Conservation (phyloP, 92 coral and sea anemone genomes). For the Meandrina meandrites region DNA sequence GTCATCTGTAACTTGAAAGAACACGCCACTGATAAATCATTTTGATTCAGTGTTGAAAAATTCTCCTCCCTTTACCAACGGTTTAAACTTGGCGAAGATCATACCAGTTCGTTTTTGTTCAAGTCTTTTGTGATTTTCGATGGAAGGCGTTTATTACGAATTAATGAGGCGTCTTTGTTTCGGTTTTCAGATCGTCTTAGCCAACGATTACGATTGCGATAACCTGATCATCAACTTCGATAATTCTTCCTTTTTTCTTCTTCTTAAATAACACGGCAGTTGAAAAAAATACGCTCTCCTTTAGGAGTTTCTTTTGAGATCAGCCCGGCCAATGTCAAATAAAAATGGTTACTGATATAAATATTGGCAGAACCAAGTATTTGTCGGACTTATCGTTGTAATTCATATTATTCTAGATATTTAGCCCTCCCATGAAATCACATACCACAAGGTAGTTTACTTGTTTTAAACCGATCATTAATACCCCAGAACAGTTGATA, state of each 20-base stretch:
- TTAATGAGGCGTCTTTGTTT: slow-evolving; percentile 33
- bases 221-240: not conserved
- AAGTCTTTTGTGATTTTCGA: slow-evolving; percentile 44
- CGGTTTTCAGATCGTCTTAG: slow-evolving; percentile 2
- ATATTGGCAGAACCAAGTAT: not conserved
- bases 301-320: not conserved
- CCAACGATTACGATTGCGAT: slow-evolving; percentile 16
- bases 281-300: not conserved
- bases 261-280: not conserved
- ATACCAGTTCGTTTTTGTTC: slow-evolving; percentile 9
- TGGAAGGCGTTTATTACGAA: slow-evolving; percentile 26
- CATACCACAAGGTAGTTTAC: no score
- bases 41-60: not conserved
- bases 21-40: not conserved
- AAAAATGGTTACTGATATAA: not conserved
- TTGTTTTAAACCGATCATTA: not conserved
- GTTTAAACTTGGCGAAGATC: not conserved
- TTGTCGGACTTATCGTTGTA: not conserved
- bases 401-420: not conserved
- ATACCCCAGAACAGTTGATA: not conserved
- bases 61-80: not conserved
- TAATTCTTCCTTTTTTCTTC: not conserved
- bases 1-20: not conserved
- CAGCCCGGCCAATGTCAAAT: not conserved
- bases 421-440: not conserved